These are phyloP conservation scores for Thereva unica DNA, from an alignment of 2,888 invertebrate species.

Conservation along the genomic window DNA sequence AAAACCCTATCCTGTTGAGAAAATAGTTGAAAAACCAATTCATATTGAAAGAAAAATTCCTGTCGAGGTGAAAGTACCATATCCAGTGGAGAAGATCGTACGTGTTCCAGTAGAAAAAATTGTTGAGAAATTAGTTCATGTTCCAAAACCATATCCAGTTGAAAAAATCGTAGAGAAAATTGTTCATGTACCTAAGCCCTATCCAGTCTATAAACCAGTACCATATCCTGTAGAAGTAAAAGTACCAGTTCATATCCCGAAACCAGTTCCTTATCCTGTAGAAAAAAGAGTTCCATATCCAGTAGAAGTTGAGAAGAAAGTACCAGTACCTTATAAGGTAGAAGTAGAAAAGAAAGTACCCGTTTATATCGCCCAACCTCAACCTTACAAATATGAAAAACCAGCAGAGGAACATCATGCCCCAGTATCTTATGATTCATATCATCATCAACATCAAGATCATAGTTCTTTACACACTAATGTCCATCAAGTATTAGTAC, in stretches of 20 bases:
- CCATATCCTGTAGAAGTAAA: constrained; percentile 50
- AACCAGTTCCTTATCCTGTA: constrained; percentile 47
- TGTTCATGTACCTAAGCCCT: constrained; percentile 60
- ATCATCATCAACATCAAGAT: constrained; percentile 43
- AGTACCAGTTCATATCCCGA: constrained; percentile 54
- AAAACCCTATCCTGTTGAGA: constrained; percentile 62
- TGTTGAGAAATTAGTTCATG: constrained; percentile 62
- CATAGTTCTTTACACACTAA: constrained; percentile 43
- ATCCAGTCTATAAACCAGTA: constrained; percentile 56
- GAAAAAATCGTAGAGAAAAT: constrained; percentile 52
- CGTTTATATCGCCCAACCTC: constrained; percentile 55
- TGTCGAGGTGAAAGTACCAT: constrained; percentile 56
- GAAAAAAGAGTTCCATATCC: constrained; percentile 50
- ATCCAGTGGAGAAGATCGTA: constrained; percentile 47
- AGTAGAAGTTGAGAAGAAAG: constrained; percentile 45
- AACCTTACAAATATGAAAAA: constrained; percentile 59
- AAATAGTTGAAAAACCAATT: constrained; percentile 46
- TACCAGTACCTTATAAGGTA: constrained; percentile 54
- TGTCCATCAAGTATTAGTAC: constrained; percentile 36
- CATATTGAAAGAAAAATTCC: constrained; percentile 23
- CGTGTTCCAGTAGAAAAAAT: constrained; percentile 60
- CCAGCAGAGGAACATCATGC: not conserved
- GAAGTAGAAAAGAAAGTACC: constrained; percentile 45
- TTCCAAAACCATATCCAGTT: constrained; percentile 61
- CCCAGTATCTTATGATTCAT: constrained; percentile 5